phyloP scores from a whole-genome alignment of 1,140 invertebrate genomes.

The Holotrichia oblita region DNA sequence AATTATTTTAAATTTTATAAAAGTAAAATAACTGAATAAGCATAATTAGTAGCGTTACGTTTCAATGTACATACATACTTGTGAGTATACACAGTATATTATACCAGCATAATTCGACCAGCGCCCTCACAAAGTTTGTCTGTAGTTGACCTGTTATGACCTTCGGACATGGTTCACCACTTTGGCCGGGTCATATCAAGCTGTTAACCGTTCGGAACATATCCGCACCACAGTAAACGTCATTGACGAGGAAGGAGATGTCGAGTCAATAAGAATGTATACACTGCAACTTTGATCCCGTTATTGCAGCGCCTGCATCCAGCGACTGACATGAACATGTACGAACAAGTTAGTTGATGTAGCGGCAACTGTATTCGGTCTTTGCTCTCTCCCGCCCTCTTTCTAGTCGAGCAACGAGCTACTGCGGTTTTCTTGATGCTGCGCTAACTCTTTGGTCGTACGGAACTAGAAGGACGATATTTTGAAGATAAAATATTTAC shows the following conservation, averaged over 20 bases:
- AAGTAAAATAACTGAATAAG: no score
- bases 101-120: background rate
- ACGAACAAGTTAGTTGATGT: slow-evolving; percentile 19
- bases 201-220: background rate
- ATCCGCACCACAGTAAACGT: background rate
- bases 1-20: no score
- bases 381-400: background rate
- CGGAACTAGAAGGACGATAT: no score
- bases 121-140: background rate
- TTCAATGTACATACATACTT: no score
- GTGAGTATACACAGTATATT: no score
- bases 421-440: background rate
- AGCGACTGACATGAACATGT: slow-evolving; percentile 4
- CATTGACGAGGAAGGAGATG: background rate
- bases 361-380: background rate
- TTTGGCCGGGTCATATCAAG: background rate
- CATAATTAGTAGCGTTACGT: no score
- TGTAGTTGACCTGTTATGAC: slow-evolving; percentile 2
- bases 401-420: background rate
- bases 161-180: slow-evolving; percentile 16
- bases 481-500: no score
- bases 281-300: slow-evolving; percentile 19
- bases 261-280: background rate
- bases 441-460: background rate
- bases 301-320: background rate